Base-by-base conservation (phyloP, 2,797 vertebrate species). In the Leuciscus waleckii region DNA sequence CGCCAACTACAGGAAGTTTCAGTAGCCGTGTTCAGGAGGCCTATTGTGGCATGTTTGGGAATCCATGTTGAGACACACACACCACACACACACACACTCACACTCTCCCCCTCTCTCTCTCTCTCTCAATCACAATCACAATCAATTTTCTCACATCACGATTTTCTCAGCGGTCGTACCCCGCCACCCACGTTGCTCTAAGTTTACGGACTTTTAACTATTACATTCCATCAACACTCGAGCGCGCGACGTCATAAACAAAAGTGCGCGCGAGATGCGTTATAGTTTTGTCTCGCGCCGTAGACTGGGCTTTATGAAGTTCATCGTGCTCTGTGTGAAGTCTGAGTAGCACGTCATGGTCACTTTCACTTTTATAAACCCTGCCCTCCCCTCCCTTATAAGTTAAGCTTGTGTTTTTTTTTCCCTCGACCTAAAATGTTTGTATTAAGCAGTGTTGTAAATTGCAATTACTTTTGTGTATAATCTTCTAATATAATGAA, bases 51-150 rank as follows among this genome's bases (percentile, higher is more conserved):
- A 81, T 86, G 85, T 86, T 87, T 43, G 70, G 85, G 90, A 88
- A 86, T 89, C 85, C 83, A 85, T 87, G 81, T 85, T 87, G 82
- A 69, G 68, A 65, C 19, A 67, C 35, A n/a, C 43, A n/a, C 46
- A 89, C 65, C n/a, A n/a, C n/a, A n/a, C n/a, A n/a, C n/a, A n/a
- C n/a, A n/a, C 58, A 29, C 13, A 2, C 58, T 0, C 51, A 3
- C 17, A 0, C 17, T 21, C 54, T 0, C 43, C 1, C 43, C 0
- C 41, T 37, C 41, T n/a, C 65, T 26, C 43, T 0, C 86, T 84
- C 86, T 79, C 71, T 35, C 39, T 76, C 39, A 32, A 23, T 32
- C 76, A 17, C 39, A 32, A 23, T 32, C 76, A 17, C 49, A 51
- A n/a, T 51, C 3, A 14, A 6, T 67, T 39, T 43, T 67, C 71